Base-by-base conservation (phyloP, 2,888 invertebrate genomes). In the Pherbina coryleti region DNA sequence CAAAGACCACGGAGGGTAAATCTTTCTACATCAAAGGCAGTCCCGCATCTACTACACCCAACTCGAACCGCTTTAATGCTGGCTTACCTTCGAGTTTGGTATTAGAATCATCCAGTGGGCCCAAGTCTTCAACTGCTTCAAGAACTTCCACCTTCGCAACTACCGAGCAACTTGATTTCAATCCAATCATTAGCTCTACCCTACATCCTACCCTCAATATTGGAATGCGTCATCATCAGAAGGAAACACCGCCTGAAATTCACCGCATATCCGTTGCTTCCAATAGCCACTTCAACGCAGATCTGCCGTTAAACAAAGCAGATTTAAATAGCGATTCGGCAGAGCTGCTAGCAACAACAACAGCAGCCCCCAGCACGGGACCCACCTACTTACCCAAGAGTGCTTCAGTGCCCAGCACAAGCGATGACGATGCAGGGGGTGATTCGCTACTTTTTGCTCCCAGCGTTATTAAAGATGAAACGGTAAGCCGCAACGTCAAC, bases 401-500 rank as follows among this genome's bases (percentile, higher is more conserved):
- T 4, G 83, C 66, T 22, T 53, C 44, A 3, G 67, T 74, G 14
- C 66, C 31, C 3, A 78, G 74, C 34, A 28, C 44, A 5, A 64
- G 75, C 0, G 53, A 77, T 28, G 82, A 77, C 51, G 83, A 84
- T 53, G 83, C 86, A 17, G 84, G 82, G 5, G 87, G 83, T 7
- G 87, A 86, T 25, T 79, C 74, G 0, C 79, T 88, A 19, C 78
- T 87, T 4, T 86, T 85, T 77, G 88, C 87, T 0, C 87, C 87
- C 14, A 85, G 81, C 77, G 0, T 31, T 62, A 0, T 60, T 11
- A 78, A 82, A 1, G 85, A 84, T 14, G 84, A 82, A 7, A 83
- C 84, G 0, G 92, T 94, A 76, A 91, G 92, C 75, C 93, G 94
- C 82, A 93, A 95, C 84, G 92, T 94, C 0, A 92, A 94, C 79